Conservation (phyloP, 1,140 invertebrate species). For the Drosophila ambigua region DNA sequence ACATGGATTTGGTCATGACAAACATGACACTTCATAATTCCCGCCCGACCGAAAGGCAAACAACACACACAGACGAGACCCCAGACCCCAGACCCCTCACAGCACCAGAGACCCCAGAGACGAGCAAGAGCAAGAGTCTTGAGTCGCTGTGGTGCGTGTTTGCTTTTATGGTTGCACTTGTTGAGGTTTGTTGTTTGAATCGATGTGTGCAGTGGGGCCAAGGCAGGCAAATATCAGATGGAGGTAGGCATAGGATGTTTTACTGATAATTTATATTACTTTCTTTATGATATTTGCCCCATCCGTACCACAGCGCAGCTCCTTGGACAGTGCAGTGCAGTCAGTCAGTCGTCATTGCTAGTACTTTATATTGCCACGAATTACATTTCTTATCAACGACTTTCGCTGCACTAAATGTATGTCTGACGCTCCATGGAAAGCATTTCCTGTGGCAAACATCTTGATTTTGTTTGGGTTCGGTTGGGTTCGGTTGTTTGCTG, state of each 20-base stretch:
- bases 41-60: constrained; percentile 46
- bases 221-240: not conserved
- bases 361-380: constrained; percentile 38
- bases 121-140: not conserved
- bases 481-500: constrained; percentile 23
- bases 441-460: constrained; percentile 57
- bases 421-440: constrained; percentile 20
- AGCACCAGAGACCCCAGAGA: not conserved
- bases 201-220: constrained; percentile 19
- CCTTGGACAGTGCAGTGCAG: constrained; percentile 2
- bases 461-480: not conserved
- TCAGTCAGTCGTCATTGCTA: constrained; percentile 9
- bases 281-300: not conserved
- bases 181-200: constrained; percentile 24
- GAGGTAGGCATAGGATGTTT: no score
- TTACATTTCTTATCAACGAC: constrained; percentile 55
- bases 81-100: constrained; percentile 1
- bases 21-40: constrained; percentile 65
- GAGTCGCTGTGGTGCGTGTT: constrained; percentile 19
- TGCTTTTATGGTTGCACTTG: constrained; percentile 31
- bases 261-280: not conserved
- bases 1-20: constrained; percentile 63
- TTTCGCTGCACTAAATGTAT: constrained; percentile 45
- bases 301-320: constrained; percentile 24
- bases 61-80: constrained; percentile 21